Base-by-base conservation (phyloP, 2,113 vertebrate genomes). In the Benitochromis conjunctus region DNA sequence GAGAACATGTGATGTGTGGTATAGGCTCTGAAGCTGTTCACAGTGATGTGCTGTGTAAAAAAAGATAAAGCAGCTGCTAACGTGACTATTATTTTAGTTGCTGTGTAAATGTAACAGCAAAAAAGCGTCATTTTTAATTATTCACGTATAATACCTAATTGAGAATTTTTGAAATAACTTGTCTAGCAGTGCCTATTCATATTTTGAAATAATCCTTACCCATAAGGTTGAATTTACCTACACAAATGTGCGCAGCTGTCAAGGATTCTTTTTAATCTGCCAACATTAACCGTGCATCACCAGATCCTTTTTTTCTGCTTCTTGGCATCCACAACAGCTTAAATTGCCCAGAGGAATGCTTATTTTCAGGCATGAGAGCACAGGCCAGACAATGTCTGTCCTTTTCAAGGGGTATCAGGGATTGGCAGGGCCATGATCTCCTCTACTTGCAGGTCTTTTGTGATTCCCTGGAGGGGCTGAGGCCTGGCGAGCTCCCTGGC, bases 381-480 rank as follows among this genome's bases (percentile, higher is more conserved):
- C 60, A 83, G 71, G 84, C 89, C 86, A 92, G 92, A 94, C 92
- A 94, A 89, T 91, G 91, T 82, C 85, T 93, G 91, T 92, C 91
- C 92, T 87, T 94, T 94, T 93, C 85, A 94, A 93, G 93, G 91
- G 92, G 89, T 93, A 89, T 92, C 92, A 86, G 90, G 89, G 86
- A 93, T 92, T 93, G 93, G 90, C 92, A 94, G 88, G 89, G 89
- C 88, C 91, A 85, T 86, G 89, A 93, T 94, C 92, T 85, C 89
- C 79, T 91, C 88, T 77, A 57, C 91, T 90, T 80, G 79, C 90
- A 83, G 91, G 92, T 92, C 89, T 87, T 93, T 93, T 93, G 89
- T 93, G 89, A 88, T 89, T 92, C 91, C 91, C 89, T 60, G 77
- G 89, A 92, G 89, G 88, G 86, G 76, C 81, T 56, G 89, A 92